phyloP scores from a whole-genome alignment of 2,888 invertebrate genomes.

The Nemotelus pantherinus region DNA sequence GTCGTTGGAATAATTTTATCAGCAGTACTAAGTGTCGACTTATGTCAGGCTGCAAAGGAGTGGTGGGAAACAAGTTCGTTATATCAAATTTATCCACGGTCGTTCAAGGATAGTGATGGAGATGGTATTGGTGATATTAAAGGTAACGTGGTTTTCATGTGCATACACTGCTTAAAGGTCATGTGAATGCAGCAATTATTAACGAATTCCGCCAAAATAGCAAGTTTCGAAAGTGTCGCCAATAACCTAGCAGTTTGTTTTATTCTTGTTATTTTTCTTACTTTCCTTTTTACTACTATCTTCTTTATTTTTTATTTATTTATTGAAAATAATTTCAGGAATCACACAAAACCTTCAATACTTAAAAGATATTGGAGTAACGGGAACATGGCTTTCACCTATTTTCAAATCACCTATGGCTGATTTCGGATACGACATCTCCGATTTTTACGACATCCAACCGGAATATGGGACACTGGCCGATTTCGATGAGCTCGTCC shows the following conservation, averaged over 20 bases:
- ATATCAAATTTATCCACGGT: slow-evolving; percentile 81
- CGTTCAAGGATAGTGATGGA: slow-evolving; percentile 79
- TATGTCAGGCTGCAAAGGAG: slow-evolving; percentile 54
- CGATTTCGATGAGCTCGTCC: slow-evolving; percentile 71
- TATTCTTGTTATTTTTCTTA: no score
- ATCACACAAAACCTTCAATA: slow-evolving; percentile 68
- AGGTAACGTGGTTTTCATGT: slow-evolving; percentile 64
- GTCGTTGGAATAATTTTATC: slow-evolving; percentile 1
- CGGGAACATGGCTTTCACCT: slow-evolving; percentile 72
- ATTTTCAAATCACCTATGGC: slow-evolving; percentile 72
- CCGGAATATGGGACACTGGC: slow-evolving; percentile 73
- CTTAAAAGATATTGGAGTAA: slow-evolving; percentile 67
- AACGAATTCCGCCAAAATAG: no score
- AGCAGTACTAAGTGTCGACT: slow-evolving; percentile 51
- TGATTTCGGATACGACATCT: slow-evolving; percentile 75
- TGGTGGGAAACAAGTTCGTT: slow-evolving; percentile 63
- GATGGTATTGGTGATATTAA: slow-evolving; percentile 79
- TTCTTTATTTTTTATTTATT: neutral
- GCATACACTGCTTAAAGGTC: no score
- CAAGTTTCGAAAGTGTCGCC: no score
- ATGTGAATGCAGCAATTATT: no score
- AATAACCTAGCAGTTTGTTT: no score
- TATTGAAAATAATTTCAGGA: slow-evolving; percentile 60
- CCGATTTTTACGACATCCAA: slow-evolving; percentile 70
- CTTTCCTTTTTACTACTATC: neutral